These are phyloP conservation scores for Theonella swinhoei DNA, from an alignment of 37 sponge, comb jelly and placozoan species.

Conservation along the genomic window DNA sequence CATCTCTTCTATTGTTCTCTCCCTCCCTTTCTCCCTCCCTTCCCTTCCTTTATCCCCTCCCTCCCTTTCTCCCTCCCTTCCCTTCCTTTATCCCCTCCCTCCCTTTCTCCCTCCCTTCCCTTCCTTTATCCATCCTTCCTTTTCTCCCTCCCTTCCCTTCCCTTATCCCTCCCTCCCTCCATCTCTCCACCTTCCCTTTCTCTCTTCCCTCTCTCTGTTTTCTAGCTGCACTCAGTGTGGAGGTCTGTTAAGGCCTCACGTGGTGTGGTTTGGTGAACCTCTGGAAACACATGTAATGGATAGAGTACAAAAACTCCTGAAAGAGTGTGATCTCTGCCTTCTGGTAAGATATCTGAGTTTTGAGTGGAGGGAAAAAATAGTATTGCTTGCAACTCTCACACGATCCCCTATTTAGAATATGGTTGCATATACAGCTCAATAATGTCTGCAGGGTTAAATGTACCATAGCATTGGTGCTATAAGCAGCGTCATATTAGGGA, in stretches of 20 bases:
- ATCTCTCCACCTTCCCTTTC: background rate
- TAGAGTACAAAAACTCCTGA: constrained; percentile 37
- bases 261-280: constrained; percentile 92
- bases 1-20: too few species aligned
- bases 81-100: too few species aligned
- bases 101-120: background rate
- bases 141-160: background rate
- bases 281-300: constrained; percentile 63
- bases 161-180: background rate
- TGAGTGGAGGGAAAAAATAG: background rate
- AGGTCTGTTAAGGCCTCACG: constrained; percentile 82
- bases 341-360: constrained; percentile 45
- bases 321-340: constrained; percentile 88
- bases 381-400: too few species aligned
- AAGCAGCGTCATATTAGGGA: too few species aligned
- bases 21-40: too few species aligned
- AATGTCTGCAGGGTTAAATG: too few species aligned
- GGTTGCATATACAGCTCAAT: too few species aligned
- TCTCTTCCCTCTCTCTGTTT: background rate
- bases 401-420: too few species aligned
- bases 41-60: too few species aligned
- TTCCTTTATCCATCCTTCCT: too few species aligned
- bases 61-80: too few species aligned
- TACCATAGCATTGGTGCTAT: too few species aligned
- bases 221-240: constrained; percentile 65